phyloP scores from a whole-genome alignment of 37 sponge, comb jelly and placozoan genomes.

The Theonella swinhoei region DNA sequence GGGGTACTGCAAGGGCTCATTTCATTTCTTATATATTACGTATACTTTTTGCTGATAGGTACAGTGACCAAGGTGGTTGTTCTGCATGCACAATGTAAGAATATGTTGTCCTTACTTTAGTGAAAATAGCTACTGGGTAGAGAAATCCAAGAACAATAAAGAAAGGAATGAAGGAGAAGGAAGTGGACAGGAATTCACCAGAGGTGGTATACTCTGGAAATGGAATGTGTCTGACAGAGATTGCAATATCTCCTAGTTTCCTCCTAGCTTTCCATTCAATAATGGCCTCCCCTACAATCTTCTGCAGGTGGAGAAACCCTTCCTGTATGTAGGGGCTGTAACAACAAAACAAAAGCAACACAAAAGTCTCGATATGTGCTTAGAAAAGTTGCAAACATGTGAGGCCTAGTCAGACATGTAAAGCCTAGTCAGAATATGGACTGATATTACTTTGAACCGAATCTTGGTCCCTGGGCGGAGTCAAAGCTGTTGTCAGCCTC shows the following conservation, averaged over 20 bases:
- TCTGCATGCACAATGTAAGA: too few species aligned
- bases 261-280: constrained; percentile 49
- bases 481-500: constrained; percentile 3
- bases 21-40: too few species aligned
- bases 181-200: constrained; percentile 66
- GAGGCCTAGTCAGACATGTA: too few species aligned
- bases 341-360: neutral
- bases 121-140: constrained; percentile 79
- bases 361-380: neutral
- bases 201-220: neutral
- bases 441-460: constrained; percentile 22
- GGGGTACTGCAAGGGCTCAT: too few species aligned
- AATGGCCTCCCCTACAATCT: constrained; percentile 66
- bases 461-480: constrained; percentile 47
- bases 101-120: constrained; percentile 62
- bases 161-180: constrained; percentile 70
- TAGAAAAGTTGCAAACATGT: too few species aligned
- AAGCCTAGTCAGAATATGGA: too few species aligned
- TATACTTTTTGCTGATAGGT: too few species aligned
- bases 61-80: too few species aligned
- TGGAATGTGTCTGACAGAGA: constrained; percentile 3
- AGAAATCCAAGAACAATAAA: constrained; percentile 84
- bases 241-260: neutral
- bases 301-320: constrained; percentile 85
- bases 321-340: constrained; percentile 63